Base-by-base conservation (phyloP, 1,140 invertebrate genomes). In the Telenomus remus region DNA sequence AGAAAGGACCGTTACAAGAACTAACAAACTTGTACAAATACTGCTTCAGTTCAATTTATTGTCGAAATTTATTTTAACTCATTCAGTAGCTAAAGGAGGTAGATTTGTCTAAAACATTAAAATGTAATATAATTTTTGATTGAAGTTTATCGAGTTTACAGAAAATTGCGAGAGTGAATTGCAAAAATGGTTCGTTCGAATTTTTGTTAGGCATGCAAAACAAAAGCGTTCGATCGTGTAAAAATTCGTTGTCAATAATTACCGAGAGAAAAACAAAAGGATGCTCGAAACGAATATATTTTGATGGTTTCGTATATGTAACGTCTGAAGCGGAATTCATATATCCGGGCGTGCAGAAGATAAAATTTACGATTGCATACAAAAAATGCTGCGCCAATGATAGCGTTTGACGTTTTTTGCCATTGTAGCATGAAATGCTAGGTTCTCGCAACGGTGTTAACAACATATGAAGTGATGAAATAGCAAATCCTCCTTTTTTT, bases 401-500 rank as follows among this genome's bases (percentile, higher is more conserved):
- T 70, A 61, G 51, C 12, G 37, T 64, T 69, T 43, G 19, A 56
- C 44, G 51, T 51, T 71, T 71, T 61, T 68, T 63, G 57, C 51
- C 44, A 44, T 5, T 50, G 46, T 56, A 63, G 46, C 44, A 63
- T 59, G 56, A 71, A 71, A 71, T 56, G 57, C 33, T 71, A 63
- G 50, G 34, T 63, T 50, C 43, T 68, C n/a, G 33, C 27, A 63
- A 50, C 53, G 50, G 33, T 56, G 68, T 61, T 71, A 71, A 63
- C 59, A 71, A 63, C 51, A 71, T 71, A 71, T 71, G 57, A 71
- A 71, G 51, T 63, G 68, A 71, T 71, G 53, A 56, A 71, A 61
- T 51, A 63, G 59, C 46, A 56, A 71, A 71, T 27, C 19, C n/a
- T 70, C 43, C 51, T 56, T 71, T 71, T 69, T 63, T 70, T 33